These are phyloP conservation scores for Peribatodes rhomboidaria DNA, from an alignment of 2,888 invertebrate genomes.

Conservation along the genomic window DNA sequence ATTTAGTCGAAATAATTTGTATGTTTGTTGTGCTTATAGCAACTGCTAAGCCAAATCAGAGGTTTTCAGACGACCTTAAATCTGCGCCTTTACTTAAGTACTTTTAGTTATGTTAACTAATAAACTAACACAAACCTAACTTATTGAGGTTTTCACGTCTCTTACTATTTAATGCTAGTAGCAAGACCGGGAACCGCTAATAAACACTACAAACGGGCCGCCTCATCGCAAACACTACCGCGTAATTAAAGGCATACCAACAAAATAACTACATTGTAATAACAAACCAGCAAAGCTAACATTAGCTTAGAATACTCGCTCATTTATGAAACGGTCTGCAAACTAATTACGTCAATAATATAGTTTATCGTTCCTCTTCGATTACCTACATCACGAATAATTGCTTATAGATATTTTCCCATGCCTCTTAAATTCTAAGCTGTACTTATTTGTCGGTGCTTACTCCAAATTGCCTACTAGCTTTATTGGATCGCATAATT, in stretches of 20 bases:
- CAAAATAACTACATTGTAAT: conserved; percentile 57
- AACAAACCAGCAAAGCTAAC: conserved; percentile 56
- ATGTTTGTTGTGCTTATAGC: too few species aligned
- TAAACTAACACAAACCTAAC: too few species aligned
- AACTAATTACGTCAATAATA: conserved; percentile 73
- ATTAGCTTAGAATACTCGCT: conserved; percentile 52
- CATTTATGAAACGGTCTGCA: conserved; percentile 59
- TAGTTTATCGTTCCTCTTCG: conserved; percentile 61
- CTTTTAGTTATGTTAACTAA: too few species aligned
- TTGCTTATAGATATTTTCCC: conserved; percentile 71
- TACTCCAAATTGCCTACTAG: conserved; percentile 58
- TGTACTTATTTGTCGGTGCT: conserved; percentile 56
- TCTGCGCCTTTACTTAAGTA: too few species aligned
- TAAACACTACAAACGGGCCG: conserved; percentile 38
- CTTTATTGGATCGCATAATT: conserved; percentile 54
- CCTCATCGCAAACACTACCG: conserved; percentile 34
- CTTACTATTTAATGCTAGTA: background rate
- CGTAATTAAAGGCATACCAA: conserved; percentile 51
- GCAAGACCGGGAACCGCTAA: conserved; percentile 13
- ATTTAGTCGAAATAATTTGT: too few species aligned
- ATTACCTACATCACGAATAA: conserved; percentile 67
- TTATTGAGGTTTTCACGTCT: background rate
- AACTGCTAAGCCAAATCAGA: too few species aligned
- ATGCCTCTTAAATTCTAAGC: conserved; percentile 55
- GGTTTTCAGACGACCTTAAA: too few species aligned